These are phyloP conservation scores for Suricata suricatta DNA, from an alignment of 2,113 vertebrate genomes.

Conservation along the genomic window DNA sequence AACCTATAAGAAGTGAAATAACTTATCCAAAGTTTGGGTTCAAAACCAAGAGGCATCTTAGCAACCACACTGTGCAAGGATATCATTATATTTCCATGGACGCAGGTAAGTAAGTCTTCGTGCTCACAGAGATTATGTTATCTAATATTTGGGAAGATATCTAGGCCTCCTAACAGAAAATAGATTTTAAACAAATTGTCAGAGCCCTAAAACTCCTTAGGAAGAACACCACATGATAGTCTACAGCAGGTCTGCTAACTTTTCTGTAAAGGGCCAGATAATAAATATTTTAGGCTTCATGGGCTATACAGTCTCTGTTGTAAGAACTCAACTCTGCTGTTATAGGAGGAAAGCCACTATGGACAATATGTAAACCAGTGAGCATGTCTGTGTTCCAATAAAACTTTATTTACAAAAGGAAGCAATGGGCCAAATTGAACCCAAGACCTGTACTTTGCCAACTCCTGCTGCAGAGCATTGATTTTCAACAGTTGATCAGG, in stretches of 20 bases:
- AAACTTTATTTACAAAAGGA: conserved; percentile 15
- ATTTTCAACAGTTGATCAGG: background rate
- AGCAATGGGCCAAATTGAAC: background rate
- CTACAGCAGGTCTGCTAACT: background rate
- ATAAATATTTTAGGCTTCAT: background rate
- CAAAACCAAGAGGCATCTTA: background rate
- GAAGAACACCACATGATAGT: background rate
- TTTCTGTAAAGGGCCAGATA: background rate
- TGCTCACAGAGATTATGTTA: background rate
- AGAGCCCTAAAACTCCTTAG: background rate
- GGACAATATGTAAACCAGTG: background rate
- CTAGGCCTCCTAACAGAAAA: background rate
- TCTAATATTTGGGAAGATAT: background rate
- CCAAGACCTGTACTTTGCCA: background rate
- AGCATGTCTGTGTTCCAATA: background rate
- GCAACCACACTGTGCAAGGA: background rate
- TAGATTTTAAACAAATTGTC: background rate
- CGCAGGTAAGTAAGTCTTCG: background rate
- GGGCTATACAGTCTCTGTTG: background rate
- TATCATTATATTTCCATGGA: background rate
- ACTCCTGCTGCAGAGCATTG: background rate
- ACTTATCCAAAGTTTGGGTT: background rate
- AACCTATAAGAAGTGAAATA: background rate
- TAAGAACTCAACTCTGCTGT: background rate
- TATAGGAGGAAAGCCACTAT: background rate